Conservation (phyloP, 2,888 invertebrate genomes). For the Punctoribates punctum region DNA sequence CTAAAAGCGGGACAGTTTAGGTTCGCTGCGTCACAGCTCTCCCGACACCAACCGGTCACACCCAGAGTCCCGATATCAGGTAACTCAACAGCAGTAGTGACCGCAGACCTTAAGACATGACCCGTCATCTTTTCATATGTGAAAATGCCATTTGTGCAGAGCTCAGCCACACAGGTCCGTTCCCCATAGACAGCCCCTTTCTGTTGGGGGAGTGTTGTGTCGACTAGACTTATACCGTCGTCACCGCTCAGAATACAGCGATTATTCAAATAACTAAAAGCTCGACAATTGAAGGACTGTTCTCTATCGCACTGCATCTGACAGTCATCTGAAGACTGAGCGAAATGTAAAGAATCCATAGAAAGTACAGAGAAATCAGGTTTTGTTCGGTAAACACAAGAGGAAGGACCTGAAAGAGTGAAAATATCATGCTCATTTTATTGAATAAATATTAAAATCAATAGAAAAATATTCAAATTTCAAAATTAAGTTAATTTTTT, state of each 20-base stretch:
- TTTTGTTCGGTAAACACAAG: conserved; percentile 55
- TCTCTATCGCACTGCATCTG: conserved; percentile 55
- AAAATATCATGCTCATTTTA: no score
- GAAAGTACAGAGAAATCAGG: conserved; percentile 54
- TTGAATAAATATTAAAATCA: no score
- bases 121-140: conserved; percentile 57
- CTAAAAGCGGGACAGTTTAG: conserved; percentile 56
- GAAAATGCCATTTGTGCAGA: conserved; percentile 55
- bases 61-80: conserved; percentile 39
- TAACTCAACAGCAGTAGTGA: conserved; percentile 53
- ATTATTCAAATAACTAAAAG: conserved; percentile 54
- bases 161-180: conserved; percentile 55
- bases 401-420: conserved; percentile 54
- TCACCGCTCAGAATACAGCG: conserved; percentile 56
- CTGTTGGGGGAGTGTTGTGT: conserved; percentile 50
- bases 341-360: conserved; percentile 55
- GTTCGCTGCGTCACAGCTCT: conserved; percentile 41
- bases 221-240: conserved; percentile 53
- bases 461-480: no score
- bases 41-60: conserved; percentile 42
- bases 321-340: conserved; percentile 54
- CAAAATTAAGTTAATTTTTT: no score
- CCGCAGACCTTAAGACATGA: conserved; percentile 54
- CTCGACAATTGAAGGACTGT: conserved; percentile 54
- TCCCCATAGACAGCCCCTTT: conserved; percentile 52